Evolutionary conservation across 1,140 invertebrate genomes (phyloP).

Genomic region (Drosophila obscura): DNA sequence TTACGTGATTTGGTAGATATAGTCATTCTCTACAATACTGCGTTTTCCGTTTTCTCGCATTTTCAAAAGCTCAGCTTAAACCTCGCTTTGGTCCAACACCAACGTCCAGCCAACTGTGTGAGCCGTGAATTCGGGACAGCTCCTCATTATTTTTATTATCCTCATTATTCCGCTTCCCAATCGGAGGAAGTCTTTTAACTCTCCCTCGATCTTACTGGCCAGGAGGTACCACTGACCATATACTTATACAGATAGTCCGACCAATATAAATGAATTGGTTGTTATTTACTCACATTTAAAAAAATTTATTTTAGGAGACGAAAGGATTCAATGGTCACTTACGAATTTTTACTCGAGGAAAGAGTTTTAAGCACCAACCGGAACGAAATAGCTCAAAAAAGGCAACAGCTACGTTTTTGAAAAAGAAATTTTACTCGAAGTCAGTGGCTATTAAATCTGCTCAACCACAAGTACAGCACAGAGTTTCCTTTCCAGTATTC

Average conservation of each 20-base stretch:
- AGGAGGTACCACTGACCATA: background rate
- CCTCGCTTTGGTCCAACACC: no score
- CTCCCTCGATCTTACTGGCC: no score
- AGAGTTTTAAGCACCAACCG: conserved; percentile 15
- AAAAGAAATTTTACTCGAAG: conserved; percentile 28
- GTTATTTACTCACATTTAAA: conserved; percentile 1
- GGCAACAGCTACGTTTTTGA: conserved; percentile 15
- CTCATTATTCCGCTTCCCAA: no score
- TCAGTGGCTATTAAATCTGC: conserved; percentile 11
- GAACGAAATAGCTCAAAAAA: conserved; percentile 37
- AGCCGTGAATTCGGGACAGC: no score
- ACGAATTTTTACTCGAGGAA: conserved; percentile 32
- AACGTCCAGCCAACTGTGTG: no score
- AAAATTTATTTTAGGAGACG: conserved; percentile 32
- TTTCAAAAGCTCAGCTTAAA: no score
- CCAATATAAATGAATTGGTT: background rate
- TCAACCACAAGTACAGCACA: conserved; percentile 56
- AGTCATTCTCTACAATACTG: no score
- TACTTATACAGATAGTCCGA: background rate
- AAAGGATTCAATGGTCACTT: conserved; percentile 32
- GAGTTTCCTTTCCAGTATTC: conserved; percentile 63
- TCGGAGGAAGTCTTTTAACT: no score
- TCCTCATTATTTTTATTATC: no score
- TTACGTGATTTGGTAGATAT: no score
- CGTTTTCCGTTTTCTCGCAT: no score